Percentiles rank a stretch among this genome's conserved stretches.
phyloP scores from a whole-genome alignment of 2,113 vertebrate genomes.

The Sisor rabdophorus region DNA sequence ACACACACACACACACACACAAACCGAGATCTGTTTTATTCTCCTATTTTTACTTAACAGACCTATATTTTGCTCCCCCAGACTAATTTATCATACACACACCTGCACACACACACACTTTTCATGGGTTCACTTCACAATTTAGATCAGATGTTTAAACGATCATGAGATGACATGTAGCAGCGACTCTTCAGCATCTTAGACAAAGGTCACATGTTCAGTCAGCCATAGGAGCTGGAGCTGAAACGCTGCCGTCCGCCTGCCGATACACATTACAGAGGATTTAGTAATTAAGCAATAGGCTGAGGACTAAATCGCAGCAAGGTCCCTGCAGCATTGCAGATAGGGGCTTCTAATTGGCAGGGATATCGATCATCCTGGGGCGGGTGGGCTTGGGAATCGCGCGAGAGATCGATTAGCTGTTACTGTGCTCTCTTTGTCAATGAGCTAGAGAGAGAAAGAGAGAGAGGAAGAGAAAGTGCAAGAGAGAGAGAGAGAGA shows the following conservation, averaged over 20 bases:
- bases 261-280: constrained; percentile 78
- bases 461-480: constrained; percentile 40
- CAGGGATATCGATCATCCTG: constrained; percentile 74
- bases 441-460: constrained; percentile 52
- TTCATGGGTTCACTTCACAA: constrained; percentile 50
- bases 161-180: constrained; percentile 53
- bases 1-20: no score
- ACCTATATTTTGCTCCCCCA: background rate
- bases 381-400: constrained; percentile 65
- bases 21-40: no score
- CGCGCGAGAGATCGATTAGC: constrained; percentile 75
- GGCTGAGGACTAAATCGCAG: constrained; percentile 77
- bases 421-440: constrained; percentile 71
- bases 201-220: constrained; percentile 73
- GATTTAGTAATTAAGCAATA: constrained; percentile 83
- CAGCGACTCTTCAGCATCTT: constrained; percentile 52
- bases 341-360: constrained; percentile 84
- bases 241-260: constrained; percentile 58
- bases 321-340: constrained; percentile 72
- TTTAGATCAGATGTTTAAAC: constrained; percentile 72
- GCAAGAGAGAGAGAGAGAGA: constrained; percentile 42
- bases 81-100: background rate
- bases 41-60: background rate
- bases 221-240: constrained; percentile 58
- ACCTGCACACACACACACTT: constrained; percentile 21